Evolutionary conservation across 2,113 vertebrate genomes (phyloP), one percentile per base, ranked within the genome.

Genomic region (Sclerurus mexicanus): DNA sequence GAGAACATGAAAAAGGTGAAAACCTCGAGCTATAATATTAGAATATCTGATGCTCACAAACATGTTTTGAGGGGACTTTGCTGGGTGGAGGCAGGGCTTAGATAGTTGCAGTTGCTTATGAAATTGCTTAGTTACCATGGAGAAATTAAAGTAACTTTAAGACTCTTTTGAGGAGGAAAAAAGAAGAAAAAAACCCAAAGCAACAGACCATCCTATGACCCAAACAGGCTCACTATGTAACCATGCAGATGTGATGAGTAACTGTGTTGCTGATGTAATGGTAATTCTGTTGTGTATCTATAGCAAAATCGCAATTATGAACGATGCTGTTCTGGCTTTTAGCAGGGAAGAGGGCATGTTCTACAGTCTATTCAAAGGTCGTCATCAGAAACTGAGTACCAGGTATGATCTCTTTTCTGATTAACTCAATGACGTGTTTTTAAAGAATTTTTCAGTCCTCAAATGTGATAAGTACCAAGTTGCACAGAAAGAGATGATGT

Each of bases 1-100:
- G 87, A 64, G 66, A 93, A 88, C 37, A 91, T n/a, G 91, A 80
- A 87, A 80, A 89, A 91, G 96, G 97, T 97, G n/a, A 97, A 64
- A 75, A 71, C 5, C 19, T 78, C 14, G 69, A 21, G 27, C 82
- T 82, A 1, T 52, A 72, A 31, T 16, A 59, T 0, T 28, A 30
- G 14, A 75, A 44, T 22, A 79, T 31, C 24, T 75, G 37, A 68
- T 52, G 44, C 1, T 11, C 53, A 67, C 9, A 59, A 74, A 49
- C 14, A 33, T 2, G 6, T 42, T 56, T 42, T 7, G 1, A 49
- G 63, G 28, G 14, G 22, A 63, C 24, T 39, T 87, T 71, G 52
- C 52, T 87, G 47, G 56, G 63, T 68, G 62, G 47, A 85, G 49
- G 55, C 17, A 47, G 22, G 28, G 28, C 27, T 67, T 72, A 39